phyloP scores from a whole-genome alignment of 2,888 invertebrate genomes.

The Odontocerum albicorne region DNA sequence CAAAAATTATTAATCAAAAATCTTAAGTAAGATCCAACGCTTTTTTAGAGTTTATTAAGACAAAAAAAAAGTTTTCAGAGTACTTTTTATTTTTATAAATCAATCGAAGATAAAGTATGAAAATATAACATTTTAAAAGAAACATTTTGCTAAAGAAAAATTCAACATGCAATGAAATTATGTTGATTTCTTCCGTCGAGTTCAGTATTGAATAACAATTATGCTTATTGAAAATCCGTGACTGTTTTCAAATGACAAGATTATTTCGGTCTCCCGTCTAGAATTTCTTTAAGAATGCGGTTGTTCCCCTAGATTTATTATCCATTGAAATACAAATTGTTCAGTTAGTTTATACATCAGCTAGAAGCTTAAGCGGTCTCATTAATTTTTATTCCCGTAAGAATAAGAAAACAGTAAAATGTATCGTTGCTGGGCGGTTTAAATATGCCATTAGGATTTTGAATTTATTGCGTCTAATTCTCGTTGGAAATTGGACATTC shows the following conservation, averaged over 20 bases:
- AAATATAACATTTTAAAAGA: too few relatives aligned
- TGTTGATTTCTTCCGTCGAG: too few relatives aligned
- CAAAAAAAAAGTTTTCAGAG: too few relatives aligned
- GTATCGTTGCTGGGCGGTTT: conserved; percentile 13
- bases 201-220: too few relatives aligned
- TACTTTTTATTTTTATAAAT: too few relatives aligned
- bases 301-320: conserved; percentile 7
- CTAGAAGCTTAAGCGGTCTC: conserved; percentile 14
- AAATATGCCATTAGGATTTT: conserved; percentile 4
- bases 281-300: conserved; percentile 5
- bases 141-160: too few relatives aligned
- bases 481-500: not conserved
- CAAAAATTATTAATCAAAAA: too few relatives aligned
- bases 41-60: too few relatives aligned
- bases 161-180: too few relatives aligned
- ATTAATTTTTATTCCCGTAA: conserved; percentile 16
- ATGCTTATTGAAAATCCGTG: too few relatives aligned
- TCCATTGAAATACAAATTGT: conserved; percentile 20
- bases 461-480: conserved; percentile 11
- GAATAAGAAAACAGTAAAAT: conserved; percentile 5
- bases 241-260: not conserved
- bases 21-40: too few relatives aligned
- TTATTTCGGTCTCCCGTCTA: not conserved
- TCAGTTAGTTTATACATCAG: conserved; percentile 16
- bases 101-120: too few relatives aligned